A percentile compares a stretch with the other conserved stretches of the same genome.
These are phyloP conservation scores for Dicyrtoma fusca DNA, from an alignment of 2,888 invertebrate genomes.

Conservation along the genomic window DNA sequence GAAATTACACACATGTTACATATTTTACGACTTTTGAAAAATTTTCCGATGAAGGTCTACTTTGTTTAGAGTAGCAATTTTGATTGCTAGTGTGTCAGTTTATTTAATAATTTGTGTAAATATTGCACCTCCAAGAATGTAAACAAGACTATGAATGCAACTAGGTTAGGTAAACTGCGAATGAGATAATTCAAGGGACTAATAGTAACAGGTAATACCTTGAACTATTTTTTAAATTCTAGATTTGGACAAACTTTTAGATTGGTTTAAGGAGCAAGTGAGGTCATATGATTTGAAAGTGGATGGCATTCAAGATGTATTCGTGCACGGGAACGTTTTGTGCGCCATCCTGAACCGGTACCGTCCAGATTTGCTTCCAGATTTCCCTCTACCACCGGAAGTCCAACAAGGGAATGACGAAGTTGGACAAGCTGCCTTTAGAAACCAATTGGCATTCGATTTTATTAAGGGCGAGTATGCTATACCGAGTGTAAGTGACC, in stretches of 20 bases:
- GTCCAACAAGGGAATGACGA: constrained; percentile 43
- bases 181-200: too few relatives aligned
- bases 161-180: too few relatives aligned
- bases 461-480: constrained; percentile 50
- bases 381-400: constrained; percentile 45
- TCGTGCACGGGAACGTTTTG: constrained; percentile 46
- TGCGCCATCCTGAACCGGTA: constrained; percentile 48
- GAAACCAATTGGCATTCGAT: constrained; percentile 53
- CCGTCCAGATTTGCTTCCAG: constrained; percentile 53
- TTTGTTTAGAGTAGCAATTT: too few relatives aligned
- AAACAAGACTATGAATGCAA: too few relatives aligned
- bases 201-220: too few relatives aligned
- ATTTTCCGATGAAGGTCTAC: too few relatives aligned
- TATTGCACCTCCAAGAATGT: too few relatives aligned
- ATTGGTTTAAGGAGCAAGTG: constrained; percentile 48
- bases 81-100: too few relatives aligned
- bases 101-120: too few relatives aligned
- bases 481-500: constrained; percentile 36
- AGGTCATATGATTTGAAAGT: constrained; percentile 34
- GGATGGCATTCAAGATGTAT: constrained; percentile 45
- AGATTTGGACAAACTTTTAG: constrained; percentile 45
- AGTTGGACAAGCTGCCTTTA: constrained; percentile 30
- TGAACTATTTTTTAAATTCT: too few relatives aligned
- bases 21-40: too few relatives aligned
- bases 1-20: too few relatives aligned